A percentile compares a stretch with the other conserved stretches of the same genome.
Conservation (phyloP, 2,113 vertebrate genomes). For the Channa argus region DNA sequence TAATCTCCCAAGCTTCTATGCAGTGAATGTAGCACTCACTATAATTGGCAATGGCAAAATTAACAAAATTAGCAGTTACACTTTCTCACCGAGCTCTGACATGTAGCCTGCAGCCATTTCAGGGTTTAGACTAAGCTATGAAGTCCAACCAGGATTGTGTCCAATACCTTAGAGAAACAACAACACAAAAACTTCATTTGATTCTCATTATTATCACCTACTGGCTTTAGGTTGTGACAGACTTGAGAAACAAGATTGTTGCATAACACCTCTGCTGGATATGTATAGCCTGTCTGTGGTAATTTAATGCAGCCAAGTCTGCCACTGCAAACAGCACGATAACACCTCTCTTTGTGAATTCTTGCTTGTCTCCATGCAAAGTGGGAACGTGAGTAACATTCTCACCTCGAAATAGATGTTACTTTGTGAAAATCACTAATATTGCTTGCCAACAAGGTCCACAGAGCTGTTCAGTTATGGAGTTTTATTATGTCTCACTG, state of each 20-base stretch:
- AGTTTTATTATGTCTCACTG: constrained; percentile 24
- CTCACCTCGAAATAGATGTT: constrained; percentile 65
- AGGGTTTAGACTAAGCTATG: not conserved
- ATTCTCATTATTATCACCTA: constrained; percentile 23
- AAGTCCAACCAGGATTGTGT: constrained; percentile 24
- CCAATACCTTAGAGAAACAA: constrained; percentile 27
- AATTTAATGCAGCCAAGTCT: constrained; percentile 37
- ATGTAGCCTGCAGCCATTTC: constrained; percentile 20
- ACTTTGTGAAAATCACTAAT: constrained; percentile 52
- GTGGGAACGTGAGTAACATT: constrained; percentile 53
- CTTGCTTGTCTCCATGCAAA: constrained; percentile 39
- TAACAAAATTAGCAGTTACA: constrained; percentile 30
- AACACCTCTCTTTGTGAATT: constrained; percentile 49
- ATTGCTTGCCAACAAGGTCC: constrained; percentile 27
- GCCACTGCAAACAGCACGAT: constrained; percentile 34
- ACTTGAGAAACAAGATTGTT: constrained; percentile 20
- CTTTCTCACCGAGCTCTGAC: constrained; percentile 15
- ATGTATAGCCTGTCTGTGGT: constrained; percentile 39
- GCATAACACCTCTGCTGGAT: constrained; percentile 45
- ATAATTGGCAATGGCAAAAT: constrained; percentile 32
- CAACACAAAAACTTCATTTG: constrained; percentile 1
- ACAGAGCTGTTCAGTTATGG: constrained; percentile 30
- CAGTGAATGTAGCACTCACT: constrained; percentile 16
- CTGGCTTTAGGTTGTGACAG: constrained; percentile 19
- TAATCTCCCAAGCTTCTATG: constrained; percentile 12